Percentiles rank a stretch among this genome's conserved stretches.
These are phyloP conservation scores for Lasiurus borealis DNA, from an alignment of 2,113 vertebrate genomes.

Conservation along the genomic window DNA sequence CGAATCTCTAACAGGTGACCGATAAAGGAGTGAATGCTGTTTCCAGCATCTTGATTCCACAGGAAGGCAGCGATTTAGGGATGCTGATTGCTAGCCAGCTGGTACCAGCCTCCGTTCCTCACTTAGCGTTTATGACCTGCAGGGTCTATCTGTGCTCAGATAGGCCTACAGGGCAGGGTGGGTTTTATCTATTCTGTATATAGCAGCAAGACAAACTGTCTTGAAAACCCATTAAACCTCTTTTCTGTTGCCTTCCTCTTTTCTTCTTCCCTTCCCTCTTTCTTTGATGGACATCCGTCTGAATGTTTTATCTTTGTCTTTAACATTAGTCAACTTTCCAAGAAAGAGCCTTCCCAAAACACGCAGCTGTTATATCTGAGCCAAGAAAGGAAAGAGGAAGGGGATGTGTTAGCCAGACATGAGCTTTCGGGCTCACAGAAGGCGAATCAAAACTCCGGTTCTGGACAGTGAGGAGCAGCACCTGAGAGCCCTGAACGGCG, in stretches of 20 bases:
- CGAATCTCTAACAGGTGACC: background rate
- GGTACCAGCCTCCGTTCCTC: rapidly evolving
- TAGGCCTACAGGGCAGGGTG: background rate
- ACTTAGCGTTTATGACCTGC: background rate
- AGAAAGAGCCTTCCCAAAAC: background rate
- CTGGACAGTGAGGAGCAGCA: background rate
- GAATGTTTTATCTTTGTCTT: background rate
- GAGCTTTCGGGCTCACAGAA: background rate
- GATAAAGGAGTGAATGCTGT: background rate
- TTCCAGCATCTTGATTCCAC: background rate
- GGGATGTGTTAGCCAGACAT: background rate
- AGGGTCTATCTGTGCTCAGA: background rate
- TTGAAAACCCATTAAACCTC: background rate
- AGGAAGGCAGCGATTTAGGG: background rate
- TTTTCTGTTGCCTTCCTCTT: background rate
- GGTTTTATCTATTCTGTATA: background rate
- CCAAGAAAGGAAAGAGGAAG: background rate
- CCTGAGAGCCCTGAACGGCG: background rate
- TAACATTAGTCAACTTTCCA: constrained; percentile 2
- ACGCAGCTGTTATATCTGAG: background rate
- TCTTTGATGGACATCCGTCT: background rate
- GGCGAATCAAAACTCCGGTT: background rate
- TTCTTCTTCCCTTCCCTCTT: background rate
- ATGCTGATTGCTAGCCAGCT: background rate
- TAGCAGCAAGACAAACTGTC: background rate